phyloP scores from a whole-genome alignment of 1,140 invertebrate genomes.

The Babylonia areolata region DNA sequence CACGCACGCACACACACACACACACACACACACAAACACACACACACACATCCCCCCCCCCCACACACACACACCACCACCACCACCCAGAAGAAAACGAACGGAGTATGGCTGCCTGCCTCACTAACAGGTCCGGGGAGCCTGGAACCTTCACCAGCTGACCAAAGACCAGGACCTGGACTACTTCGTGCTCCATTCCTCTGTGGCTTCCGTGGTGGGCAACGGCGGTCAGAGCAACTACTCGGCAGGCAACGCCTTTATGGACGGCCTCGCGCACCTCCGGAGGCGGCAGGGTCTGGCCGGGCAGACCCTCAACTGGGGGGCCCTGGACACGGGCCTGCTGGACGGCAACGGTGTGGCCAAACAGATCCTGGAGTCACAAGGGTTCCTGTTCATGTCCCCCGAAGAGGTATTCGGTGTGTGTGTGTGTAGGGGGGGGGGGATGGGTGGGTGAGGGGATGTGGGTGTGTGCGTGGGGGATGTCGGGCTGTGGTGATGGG shows the following conservation, averaged over 20 bases:
- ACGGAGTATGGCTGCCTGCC: no score
- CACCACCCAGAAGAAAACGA: no score
- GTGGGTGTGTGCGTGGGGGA: no score
- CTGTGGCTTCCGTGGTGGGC: constrained; percentile 53
- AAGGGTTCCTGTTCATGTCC: constrained; percentile 41
- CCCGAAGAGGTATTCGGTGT: constrained; percentile 28
- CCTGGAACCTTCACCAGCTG: constrained; percentile 61
- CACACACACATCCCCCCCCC: no score
- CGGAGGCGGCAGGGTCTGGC: constrained; percentile 43
- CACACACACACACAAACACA: no score
- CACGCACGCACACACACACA: no score
- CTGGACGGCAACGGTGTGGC: constrained; percentile 33
- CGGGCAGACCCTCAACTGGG: constrained; percentile 62
- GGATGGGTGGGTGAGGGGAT: background rate
- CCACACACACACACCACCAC: background rate
- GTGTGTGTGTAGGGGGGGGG: background rate
- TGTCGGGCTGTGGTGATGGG: background rate
- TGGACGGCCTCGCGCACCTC: constrained; percentile 57
- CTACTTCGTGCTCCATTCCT: constrained; percentile 63
- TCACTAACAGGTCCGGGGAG: constrained; percentile 34
- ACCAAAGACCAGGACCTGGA: constrained; percentile 52
- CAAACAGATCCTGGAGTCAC: constrained; percentile 36
- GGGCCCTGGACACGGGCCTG: constrained; percentile 53
- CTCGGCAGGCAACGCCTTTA: constrained; percentile 58
- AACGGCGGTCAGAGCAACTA: constrained; percentile 60